Conservation (phyloP, 2,797 vertebrate genomes). For the Salmo trutta region DNA sequence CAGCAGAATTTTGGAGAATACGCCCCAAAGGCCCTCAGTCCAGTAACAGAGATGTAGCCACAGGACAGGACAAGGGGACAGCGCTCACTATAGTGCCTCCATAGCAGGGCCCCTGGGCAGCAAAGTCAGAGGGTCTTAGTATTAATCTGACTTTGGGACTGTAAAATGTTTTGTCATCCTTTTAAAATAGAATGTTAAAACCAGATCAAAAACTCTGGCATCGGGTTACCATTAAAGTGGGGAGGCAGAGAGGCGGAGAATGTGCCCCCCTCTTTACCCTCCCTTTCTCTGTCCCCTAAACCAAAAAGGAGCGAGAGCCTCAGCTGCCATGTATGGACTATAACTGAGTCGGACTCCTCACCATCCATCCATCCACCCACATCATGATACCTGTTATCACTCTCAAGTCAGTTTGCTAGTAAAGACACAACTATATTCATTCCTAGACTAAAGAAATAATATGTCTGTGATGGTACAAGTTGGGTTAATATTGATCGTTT, state of each 20-base stretch:
- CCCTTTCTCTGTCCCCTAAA: constrained; percentile 22
- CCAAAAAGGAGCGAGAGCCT: background rate
- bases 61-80: background rate
- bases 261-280: constrained; percentile 25
- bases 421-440: background rate
- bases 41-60: constrained; percentile 14
- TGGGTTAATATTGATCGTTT: constrained; percentile 10
- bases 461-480: background rate
- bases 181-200: constrained; percentile 69
- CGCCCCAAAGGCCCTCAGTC: constrained; percentile 1
- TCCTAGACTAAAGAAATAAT: background rate
- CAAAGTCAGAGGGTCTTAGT: constrained; percentile 38
- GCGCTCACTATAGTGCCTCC: constrained; percentile 2
- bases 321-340: constrained; percentile 23
- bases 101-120: constrained; percentile 12
- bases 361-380: constrained; percentile 5
- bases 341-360: background rate
- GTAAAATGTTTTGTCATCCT: constrained; percentile 61
- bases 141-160: constrained; percentile 52
- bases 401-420: background rate
- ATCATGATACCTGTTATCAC: background rate
- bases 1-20: constrained; percentile 3
- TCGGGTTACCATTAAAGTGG: constrained; percentile 60
- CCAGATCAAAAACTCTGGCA: constrained; percentile 59
- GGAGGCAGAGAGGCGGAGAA: constrained; percentile 58